These are phyloP conservation scores for Chiroxiphia lanceolata DNA, from an alignment of 2,797 vertebrate genomes.

Conservation along the genomic window DNA sequence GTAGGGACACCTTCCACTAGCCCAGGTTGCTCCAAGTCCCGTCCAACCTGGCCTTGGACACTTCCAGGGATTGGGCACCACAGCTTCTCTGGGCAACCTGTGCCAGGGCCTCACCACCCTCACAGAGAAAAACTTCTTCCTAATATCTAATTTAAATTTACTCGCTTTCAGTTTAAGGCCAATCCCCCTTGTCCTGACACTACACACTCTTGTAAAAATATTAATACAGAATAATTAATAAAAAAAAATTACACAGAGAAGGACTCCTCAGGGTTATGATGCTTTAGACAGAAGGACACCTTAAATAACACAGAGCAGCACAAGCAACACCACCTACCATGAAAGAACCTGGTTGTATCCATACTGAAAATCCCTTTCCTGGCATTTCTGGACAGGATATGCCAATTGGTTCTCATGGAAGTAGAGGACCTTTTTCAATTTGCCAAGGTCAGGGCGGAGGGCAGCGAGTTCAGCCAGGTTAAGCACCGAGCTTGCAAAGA, in stretches of 20 bases:
- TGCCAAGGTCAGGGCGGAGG: slow-evolving; percentile 91
- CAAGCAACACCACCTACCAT: slow-evolving; percentile 82
- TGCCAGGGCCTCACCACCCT: not conserved
- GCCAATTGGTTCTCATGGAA: slow-evolving; percentile 98
- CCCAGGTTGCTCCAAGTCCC: not conserved
- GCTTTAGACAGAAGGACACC: not conserved
- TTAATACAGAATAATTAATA: not conserved
- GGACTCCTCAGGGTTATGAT: not conserved
- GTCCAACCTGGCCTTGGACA: not conserved
- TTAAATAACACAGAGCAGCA: not conserved
- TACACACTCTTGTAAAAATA: not conserved
- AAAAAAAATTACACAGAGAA: not conserved
- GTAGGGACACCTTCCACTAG: not conserved
- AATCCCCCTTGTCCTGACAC: too few relatives aligned
- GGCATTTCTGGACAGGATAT: slow-evolving; percentile 88
- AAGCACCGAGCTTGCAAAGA: slow-evolving; percentile 89
- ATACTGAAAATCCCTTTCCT: slow-evolving; percentile 93
- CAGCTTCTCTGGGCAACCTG: not conserved
- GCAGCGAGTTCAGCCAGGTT: slow-evolving; percentile 86
- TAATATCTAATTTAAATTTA: not conserved
- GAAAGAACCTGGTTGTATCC: slow-evolving; percentile 97
- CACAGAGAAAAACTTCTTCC: not conserved
- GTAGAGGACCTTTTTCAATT: slow-evolving; percentile 93
- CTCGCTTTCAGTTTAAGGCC: not conserved
- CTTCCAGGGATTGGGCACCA: not conserved